phyloP scores from a whole-genome alignment of 2,888 invertebrate genomes.

The Agrilus biguttatus region DNA sequence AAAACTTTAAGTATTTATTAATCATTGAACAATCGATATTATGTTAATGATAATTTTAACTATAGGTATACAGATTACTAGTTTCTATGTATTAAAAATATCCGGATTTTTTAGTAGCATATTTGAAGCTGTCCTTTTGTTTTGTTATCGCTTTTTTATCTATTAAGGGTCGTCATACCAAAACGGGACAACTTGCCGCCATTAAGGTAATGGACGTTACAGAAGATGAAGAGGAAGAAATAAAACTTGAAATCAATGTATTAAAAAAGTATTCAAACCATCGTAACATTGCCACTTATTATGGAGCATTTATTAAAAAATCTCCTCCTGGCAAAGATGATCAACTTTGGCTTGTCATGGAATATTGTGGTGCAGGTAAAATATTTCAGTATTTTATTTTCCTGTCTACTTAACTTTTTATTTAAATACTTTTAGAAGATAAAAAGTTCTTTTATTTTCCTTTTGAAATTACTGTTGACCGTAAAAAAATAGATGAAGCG shows the following conservation, averaged over 20 bases:
- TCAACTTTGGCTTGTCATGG: constrained; percentile 99
- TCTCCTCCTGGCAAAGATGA: constrained; percentile 98
- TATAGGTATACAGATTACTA: no score
- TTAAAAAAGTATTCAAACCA: constrained; percentile 98
- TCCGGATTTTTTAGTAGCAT: no score
- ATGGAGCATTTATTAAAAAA: constrained; percentile 99
- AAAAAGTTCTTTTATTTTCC: no score
- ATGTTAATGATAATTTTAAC: no score
- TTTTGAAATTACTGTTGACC: no score
- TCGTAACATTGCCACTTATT: constrained; percentile 99
- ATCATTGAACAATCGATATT: no score
- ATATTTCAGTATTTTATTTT: not conserved
- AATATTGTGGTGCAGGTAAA: constrained; percentile 93
- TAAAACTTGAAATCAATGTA: constrained; percentile 98
- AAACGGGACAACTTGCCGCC: constrained; percentile 98
- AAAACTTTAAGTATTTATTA: not conserved
- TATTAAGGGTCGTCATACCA: constrained; percentile 90
- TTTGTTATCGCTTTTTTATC: constrained; percentile 2
- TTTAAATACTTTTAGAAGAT: no score
- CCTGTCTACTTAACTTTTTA: no score
- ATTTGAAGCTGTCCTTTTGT: no score
- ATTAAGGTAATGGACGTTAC: constrained; percentile 99
- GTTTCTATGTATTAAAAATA: no score
- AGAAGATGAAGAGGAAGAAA: constrained; percentile 99
- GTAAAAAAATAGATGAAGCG: no score